A percentile compares a stretch with the other conserved stretches of the same genome.
These are phyloP conservation scores for Oncorhynchus keta DNA, from an alignment of 2,113 vertebrate species.

Conservation along the genomic window DNA sequence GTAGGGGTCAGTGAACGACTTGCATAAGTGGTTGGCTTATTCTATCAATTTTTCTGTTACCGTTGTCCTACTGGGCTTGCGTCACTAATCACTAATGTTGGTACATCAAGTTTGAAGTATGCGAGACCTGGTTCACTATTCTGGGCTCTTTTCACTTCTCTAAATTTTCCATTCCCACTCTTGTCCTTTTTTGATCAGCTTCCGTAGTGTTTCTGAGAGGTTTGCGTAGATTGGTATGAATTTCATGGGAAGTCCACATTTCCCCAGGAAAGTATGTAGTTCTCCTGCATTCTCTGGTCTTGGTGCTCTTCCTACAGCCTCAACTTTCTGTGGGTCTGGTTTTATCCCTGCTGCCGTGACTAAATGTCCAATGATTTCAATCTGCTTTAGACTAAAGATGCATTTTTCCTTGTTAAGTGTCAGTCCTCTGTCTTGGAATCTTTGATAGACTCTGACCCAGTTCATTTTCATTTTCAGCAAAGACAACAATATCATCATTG, in stretches of 20 bases:
- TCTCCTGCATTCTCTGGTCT: conserved; percentile 10
- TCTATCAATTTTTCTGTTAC: conserved; percentile 7
- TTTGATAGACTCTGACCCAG: conserved; percentile 21
- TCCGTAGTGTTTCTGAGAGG: conserved; percentile 16
- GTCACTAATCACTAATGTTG: conserved; percentile 29
- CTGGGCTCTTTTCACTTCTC: conserved; percentile 13
- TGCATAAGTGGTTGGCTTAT: conserved; percentile 16
- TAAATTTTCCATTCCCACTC: conserved; percentile 17
- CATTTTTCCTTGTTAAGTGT: conserved; percentile 14
- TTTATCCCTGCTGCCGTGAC: conserved; percentile 27
- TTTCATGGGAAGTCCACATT: conserved; percentile 18
- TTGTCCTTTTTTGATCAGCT: conserved; percentile 23
- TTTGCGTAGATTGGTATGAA: conserved; percentile 25
- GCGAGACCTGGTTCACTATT: conserved; percentile 26
- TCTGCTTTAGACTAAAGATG: conserved; percentile 9
- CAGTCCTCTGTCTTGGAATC: neutral
- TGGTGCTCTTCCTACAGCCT: conserved; percentile 13
- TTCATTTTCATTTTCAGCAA: conserved; percentile 1
- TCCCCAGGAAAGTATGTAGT: conserved; percentile 19
- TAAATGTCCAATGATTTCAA: conserved; percentile 21
- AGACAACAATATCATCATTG: conserved; percentile 5
- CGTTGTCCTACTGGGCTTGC: conserved; percentile 26
- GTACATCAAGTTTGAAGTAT: conserved; percentile 26
- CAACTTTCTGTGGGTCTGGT: conserved; percentile 12
- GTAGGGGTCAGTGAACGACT: conserved; percentile 26